Evolutionary conservation across 2,113 vertebrate species (phyloP).

Genomic region (Ceuthmochares aereus): DNA sequence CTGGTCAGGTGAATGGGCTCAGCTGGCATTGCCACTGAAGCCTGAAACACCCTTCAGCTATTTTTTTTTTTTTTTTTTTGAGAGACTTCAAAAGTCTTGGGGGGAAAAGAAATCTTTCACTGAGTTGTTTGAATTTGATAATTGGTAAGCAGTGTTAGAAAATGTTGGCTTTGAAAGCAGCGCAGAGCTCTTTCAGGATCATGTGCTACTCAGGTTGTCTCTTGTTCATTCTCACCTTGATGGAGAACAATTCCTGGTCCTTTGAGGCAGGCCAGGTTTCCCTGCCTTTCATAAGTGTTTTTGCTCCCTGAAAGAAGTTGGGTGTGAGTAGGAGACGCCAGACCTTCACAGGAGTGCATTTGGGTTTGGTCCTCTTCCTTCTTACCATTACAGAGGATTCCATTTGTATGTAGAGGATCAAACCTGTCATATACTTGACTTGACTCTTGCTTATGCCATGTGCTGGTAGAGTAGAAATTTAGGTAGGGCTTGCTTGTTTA

Average conservation of each 20-base stretch:
- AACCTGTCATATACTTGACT: neutral
- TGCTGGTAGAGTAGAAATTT: neutral
- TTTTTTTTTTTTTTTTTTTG: neutral
- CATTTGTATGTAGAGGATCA: neutral
- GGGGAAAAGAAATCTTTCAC: neutral
- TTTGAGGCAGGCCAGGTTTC: neutral
- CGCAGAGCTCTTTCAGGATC: neutral
- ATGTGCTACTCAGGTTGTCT: neutral
- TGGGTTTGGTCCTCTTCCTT: neutral
- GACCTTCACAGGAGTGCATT: neutral
- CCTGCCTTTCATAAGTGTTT: neutral
- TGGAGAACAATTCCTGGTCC: neutral
- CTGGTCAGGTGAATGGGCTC: conserved; percentile 15
- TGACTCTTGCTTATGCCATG: neutral
- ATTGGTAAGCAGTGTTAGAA: neutral
- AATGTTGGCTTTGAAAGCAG: conserved; percentile 1
- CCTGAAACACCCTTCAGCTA: neutral
- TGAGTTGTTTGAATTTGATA: conserved; percentile 2
- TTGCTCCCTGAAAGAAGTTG: neutral
- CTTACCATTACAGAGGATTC: neutral
- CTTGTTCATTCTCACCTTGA: neutral
- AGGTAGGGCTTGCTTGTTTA: neutral
- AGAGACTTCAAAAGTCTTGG: neutral
- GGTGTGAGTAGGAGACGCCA: neutral
- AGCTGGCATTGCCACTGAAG: neutral